Evolutionary conservation across 2,888 invertebrate species (phyloP).

Genomic region (Hydraecia micacea): DNA sequence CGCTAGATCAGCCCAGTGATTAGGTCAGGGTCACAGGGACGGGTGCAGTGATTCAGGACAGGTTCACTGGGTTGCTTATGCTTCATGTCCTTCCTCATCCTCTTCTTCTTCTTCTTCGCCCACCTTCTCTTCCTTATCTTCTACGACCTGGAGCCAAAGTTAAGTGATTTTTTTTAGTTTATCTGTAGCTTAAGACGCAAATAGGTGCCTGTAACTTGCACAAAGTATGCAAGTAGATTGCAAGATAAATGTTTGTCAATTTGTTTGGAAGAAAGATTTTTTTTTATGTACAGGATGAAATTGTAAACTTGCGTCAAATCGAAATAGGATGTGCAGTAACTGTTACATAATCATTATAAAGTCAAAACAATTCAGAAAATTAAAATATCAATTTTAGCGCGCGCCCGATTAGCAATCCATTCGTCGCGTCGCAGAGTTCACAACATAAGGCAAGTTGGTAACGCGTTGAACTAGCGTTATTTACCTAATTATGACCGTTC

Average conservation of each 20-base stretch:
- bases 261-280: not conserved
- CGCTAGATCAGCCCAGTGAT: not conserved
- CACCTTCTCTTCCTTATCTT: slow-evolving; percentile 57
- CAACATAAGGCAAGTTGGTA: too few species aligned
- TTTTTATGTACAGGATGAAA: too few species aligned
- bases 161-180: not conserved
- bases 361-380: too few species aligned
- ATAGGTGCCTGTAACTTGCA: not conserved
- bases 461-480: too few species aligned
- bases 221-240: not conserved
- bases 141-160: slow-evolving; percentile 14
- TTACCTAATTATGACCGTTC: too few species aligned
- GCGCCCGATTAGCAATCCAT: too few species aligned
- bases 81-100: not conserved
- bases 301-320: too few species aligned
- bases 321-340: too few species aligned
- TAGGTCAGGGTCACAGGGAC: not conserved
- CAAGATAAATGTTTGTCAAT: not conserved
- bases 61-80: not conserved
- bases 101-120: slow-evolving; percentile 18
- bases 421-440: too few species aligned
- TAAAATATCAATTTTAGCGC: too few species aligned
- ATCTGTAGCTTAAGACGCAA: not conserved
- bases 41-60: not conserved
- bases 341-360: too few species aligned